Evolutionary conservation across 2,113 vertebrate genomes (phyloP).

Genomic region (Deroptyus accipitrinus): DNA sequence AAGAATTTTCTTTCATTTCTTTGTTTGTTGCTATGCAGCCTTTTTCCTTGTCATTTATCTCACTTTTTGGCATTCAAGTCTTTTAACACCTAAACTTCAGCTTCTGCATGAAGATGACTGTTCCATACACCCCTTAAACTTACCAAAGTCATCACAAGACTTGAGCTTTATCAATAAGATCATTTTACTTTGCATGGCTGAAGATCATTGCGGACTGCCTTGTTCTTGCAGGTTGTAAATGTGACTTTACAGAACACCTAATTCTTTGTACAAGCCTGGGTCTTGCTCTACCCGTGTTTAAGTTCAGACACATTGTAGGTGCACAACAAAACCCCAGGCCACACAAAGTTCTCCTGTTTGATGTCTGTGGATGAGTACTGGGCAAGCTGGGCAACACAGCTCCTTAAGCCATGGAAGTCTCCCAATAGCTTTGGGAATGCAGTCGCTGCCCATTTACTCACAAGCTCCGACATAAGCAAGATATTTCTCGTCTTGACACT

Average conservation of each 20-base stretch:
- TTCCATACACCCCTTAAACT: neutral
- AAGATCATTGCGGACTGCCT: neutral
- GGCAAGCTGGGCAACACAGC: neutral
- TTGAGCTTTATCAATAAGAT: neutral
- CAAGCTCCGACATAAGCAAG: neutral
- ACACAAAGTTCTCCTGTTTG: neutral
- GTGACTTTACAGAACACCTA: neutral
- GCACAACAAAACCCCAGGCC: neutral
- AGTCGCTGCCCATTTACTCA: fast-evolving
- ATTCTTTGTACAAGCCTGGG: neutral
- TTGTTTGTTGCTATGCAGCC: neutral
- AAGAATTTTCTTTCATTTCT: neutral
- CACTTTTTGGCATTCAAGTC: neutral
- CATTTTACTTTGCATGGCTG: neutral
- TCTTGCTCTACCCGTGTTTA: neutral
- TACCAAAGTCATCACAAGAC: neutral
- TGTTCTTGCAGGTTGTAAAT: neutral
- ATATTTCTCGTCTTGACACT: neutral
- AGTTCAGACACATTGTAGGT: neutral
- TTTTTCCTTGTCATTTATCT: neutral
- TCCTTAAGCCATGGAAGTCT: neutral
- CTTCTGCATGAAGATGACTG: neutral
- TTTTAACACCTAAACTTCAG: neutral
- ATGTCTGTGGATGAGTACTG: neutral
- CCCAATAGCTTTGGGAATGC: neutral